Base-by-base conservation (phyloP, 2,113 vertebrate genomes). In the Muntiacus muntjak region DNA sequence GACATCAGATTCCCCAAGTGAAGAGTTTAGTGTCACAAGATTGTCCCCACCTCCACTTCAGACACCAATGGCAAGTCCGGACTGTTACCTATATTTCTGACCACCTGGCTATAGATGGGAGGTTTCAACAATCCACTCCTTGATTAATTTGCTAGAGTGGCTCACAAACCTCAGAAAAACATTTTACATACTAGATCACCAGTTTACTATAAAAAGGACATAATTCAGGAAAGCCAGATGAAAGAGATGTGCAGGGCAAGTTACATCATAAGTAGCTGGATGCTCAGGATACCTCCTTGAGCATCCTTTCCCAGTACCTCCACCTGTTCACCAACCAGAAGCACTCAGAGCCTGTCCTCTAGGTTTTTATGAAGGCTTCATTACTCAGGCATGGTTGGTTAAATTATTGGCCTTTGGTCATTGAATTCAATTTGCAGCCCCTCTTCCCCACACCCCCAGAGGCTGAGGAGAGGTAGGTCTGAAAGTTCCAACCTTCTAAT, bases 101-200 rank as follows among this genome's bases (percentile, higher is more conserved):
- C 14, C 14, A 14, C 28, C 57, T 55, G 71, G 40, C 19, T 57
- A 15, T 40, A 15, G 33, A 36, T 30, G 45, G 58, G 55, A 55
- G 79, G 4, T 62, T 62, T 58, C 28, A 54, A 28, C 4, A 30
- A 47, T 30, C 36, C 36, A 28, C 45, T 30, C 11, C 50, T 47
- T 13, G 40, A 25, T 89, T 78, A 43, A 78, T 47, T 47, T 62
- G 64, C 30, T 28, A 28, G 16, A 89, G 45, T 47, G 36, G 64
- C 78, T 89, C 78, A n/a, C 55, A 89, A 87, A 89, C 25, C 64
- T 62, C 45, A 85, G 79, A 87, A 85, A 62, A 47, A 54, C 45
- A 33, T 85, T 89, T 93, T 57, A 36, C 6, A 47, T 50, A 17
- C 83, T 30, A 25, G 50, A 33, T 47, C 9, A 52, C 23, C 7